Percentiles rank a stretch among this genome's conserved stretches.
phyloP scores from a whole-genome alignment of 1,140 invertebrate genomes.

The Drosophila sp. region DNA sequence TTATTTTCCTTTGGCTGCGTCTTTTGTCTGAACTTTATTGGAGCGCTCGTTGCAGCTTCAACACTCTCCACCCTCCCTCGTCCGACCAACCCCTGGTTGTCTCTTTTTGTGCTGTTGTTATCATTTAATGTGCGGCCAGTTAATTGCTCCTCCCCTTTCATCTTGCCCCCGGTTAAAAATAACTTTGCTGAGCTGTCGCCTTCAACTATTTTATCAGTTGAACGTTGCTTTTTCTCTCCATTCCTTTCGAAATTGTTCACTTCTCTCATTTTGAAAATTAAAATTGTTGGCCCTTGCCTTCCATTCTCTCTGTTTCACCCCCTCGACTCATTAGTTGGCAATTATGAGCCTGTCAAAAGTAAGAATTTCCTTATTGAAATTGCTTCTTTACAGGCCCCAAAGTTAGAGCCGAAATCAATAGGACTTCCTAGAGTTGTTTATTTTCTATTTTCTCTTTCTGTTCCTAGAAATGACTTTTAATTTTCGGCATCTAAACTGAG shows the following conservation, averaged over 20 bases:
- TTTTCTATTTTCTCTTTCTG: constrained; percentile 34
- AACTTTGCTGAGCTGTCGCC: constrained; percentile 60
- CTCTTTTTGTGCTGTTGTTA: constrained; percentile 46
- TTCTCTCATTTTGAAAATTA: constrained; percentile 35
- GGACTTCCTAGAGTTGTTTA: constrained; percentile 32
- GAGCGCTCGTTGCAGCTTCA: constrained; percentile 13
- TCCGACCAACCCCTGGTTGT: neutral
- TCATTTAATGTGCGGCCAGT: constrained; percentile 73
- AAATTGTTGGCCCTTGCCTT: constrained; percentile 23
- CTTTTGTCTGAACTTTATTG: constrained; percentile 64
- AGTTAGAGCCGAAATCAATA: constrained; percentile 47
- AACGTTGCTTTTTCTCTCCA: constrained; percentile 25
- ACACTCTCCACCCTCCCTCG: neutral
- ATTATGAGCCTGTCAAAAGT: constrained; percentile 67
- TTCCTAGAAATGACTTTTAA: constrained; percentile 31
- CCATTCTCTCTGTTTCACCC: neutral
- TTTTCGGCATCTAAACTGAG: constrained; percentile 13
- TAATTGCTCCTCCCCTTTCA: constrained; percentile 54
- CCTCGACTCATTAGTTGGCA: constrained; percentile 61
- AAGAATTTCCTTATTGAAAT: constrained; percentile 66
- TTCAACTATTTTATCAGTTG: constrained; percentile 57
- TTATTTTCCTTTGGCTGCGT: constrained; percentile 38
- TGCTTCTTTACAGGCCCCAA: constrained; percentile 25
- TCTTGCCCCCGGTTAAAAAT: constrained; percentile 17
- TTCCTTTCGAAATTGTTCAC: constrained; percentile 9